Conservation (phyloP, 2,797 vertebrate species). For the Aeoliscus strigatus region DNA sequence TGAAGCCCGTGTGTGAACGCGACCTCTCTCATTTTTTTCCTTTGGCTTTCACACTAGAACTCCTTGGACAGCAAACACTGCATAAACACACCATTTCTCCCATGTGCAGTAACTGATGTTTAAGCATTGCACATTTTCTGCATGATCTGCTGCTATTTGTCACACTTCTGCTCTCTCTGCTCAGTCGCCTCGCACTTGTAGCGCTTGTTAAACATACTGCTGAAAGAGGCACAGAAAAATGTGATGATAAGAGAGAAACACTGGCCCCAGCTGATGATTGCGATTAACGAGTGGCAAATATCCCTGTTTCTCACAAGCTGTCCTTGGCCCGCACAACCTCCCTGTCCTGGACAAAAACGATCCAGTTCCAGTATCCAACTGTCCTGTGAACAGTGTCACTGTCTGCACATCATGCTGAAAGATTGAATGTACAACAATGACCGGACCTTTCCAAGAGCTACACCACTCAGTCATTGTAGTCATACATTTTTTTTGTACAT, state of each 20-base stretch:
- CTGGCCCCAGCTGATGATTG: slow-evolving; percentile 18
- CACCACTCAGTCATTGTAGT: too few species aligned
- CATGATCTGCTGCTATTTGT: slow-evolving; percentile 78
- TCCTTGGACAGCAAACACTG: slow-evolving; percentile 76
- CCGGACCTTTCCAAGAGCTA: slow-evolving; percentile 31
- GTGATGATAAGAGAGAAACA: slow-evolving; percentile 26
- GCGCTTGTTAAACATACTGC: slow-evolving; percentile 55
- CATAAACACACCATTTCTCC: slow-evolving; percentile 72
- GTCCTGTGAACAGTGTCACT: not conserved
- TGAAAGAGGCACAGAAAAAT: slow-evolving; percentile 30
- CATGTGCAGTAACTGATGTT: slow-evolving; percentile 76
- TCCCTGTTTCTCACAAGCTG: too few species aligned
- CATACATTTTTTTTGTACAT: too few species aligned
- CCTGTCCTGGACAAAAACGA: slow-evolving; percentile 9
- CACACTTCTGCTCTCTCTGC: slow-evolving; percentile 62
- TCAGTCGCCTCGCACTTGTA: slow-evolving; percentile 57
- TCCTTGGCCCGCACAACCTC: slow-evolving; percentile 15
- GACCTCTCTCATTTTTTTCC: slow-evolving; percentile 38
- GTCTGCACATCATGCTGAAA: slow-evolving; percentile 22
- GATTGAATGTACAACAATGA: slow-evolving; percentile 27
- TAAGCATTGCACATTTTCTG: slow-evolving; percentile 81
- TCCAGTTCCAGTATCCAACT: too few species aligned
- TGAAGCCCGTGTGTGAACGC: slow-evolving; percentile 75
- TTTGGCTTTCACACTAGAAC: slow-evolving; percentile 54
- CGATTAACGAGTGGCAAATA: too few species aligned